Percentiles rank a stretch among this genome's conserved stretches.
Evolutionary conservation across 1,140 invertebrate genomes (phyloP).

Genomic region (Dinoponera quadriceps): DNA sequence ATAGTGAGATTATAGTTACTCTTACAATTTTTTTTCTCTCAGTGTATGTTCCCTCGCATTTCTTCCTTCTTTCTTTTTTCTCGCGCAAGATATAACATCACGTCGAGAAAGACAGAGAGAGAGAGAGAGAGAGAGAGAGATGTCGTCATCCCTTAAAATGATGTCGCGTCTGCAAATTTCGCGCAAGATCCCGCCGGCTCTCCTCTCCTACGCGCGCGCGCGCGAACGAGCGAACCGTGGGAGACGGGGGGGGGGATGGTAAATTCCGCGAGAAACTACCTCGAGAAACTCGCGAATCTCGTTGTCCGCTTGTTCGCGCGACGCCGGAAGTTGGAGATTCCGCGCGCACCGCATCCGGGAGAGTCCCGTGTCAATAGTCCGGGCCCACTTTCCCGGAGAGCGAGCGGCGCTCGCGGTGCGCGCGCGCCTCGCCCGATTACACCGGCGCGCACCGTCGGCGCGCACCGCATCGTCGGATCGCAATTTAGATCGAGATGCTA

Average conservation of each 20-base stretch:
- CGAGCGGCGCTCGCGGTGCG: not conserved
- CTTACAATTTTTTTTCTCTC: no score
- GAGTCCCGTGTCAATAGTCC: constrained; percentile 34
- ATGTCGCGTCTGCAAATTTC: constrained; percentile 20
- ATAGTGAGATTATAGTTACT: no score
- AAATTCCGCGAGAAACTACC: constrained; percentile 46
- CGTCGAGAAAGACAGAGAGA: no score
- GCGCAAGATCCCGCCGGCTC: not conserved
- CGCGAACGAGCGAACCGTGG: not conserved
- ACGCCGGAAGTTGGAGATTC: constrained; percentile 48
- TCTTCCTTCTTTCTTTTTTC: not conserved
- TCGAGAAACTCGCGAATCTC: constrained; percentile 47
- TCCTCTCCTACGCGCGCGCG: not conserved
- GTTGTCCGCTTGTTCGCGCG: not conserved
- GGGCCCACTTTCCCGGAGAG: constrained; percentile 30
- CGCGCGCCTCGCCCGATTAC: constrained; percentile 31
- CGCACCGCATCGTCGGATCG: constrained; percentile 16
- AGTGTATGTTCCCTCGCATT: no score
- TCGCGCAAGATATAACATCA: not conserved
- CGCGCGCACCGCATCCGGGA: constrained; percentile 24
- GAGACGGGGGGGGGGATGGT: not conserved
- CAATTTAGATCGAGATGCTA: constrained; percentile 54
- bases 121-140: no score
- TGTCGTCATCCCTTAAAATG: constrained; percentile 5
- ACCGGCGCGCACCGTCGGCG: not conserved